Evolutionary conservation across 1,140 invertebrate genomes (phyloP), one percentile per base, ranked within the genome.

Genomic region (Epicauta chinensis): DNA sequence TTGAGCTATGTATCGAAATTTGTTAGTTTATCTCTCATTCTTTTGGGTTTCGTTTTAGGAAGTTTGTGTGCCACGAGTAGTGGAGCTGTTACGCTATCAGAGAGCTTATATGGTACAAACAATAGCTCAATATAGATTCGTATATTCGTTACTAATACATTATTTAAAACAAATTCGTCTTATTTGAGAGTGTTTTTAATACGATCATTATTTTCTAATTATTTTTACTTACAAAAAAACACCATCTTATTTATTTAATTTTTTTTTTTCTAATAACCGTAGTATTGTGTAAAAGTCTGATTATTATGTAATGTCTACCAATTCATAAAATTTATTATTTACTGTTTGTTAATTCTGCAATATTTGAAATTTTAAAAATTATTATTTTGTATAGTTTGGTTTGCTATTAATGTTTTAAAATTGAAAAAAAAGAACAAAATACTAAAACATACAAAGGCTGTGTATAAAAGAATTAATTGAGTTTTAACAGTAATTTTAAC

Each of bases 51-150:
- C 56, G 65, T 53, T 71, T 73, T 69, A 87, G 83, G 84, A 87
- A 67, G 70, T 90, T 49, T 85, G 89, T 70, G 81, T 91, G 58
- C 83, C 87, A 0, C 78, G 84, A 48, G 84, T 88, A 0, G 79
- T 92, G 17, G 78, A 77, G 17, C 74, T 86, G 51, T 75, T 92
- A 14, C 77, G 91, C 36, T 82, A 89, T 61, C 90, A 94, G 66
- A 74, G 91, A 44, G 90, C 91, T 69, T 80, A 83, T 59, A 86
- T 92, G 71, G 84, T 94, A 39, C 88, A 91, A 72, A 91, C 88
- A 35, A 77, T 91, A 37, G 83, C 87, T 40, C 91, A 93, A 70
- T 95, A 94, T 73, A 81, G 84, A 62, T 93, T 93, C 70, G 83
- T 93, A n/a, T 89, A 93, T 65, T 81, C 82, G 60, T 75, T 91